These are phyloP conservation scores for Alentia gelatinosa DNA, from an alignment of 2,888 invertebrate genomes.

Conservation along the genomic window DNA sequence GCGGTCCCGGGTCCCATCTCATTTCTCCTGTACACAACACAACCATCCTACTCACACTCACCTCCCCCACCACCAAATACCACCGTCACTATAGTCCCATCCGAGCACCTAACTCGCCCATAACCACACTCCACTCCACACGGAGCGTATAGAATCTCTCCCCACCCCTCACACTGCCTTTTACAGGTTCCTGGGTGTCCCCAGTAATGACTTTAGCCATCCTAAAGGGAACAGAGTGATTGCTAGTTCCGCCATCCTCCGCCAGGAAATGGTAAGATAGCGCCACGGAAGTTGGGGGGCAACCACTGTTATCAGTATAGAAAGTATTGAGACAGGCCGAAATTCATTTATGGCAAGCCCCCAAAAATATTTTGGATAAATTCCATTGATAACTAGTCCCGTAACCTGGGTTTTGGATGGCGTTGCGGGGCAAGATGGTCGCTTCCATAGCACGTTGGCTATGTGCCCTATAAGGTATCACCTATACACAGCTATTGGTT, in stretches of 20 bases:
- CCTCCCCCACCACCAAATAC: not conserved
- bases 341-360: too few relatives aligned
- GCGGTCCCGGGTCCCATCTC: not conserved
- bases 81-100: not conserved
- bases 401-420: too few relatives aligned
- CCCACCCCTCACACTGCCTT: not conserved
- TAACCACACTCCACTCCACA: not conserved
- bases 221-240: too few relatives aligned
- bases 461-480: not conserved
- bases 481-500: not conserved
- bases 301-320: too few relatives aligned
- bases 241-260: too few relatives aligned
- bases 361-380: too few relatives aligned
- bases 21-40: not conserved
- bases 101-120: not conserved
- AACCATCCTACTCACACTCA: not conserved
- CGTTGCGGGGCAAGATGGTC: too few relatives aligned
- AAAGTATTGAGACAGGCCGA: too few relatives aligned
- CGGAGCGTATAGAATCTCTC: not conserved
- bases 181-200: not conserved
- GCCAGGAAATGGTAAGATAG: too few relatives aligned
- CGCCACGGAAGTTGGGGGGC: too few relatives aligned
- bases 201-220: not conserved
- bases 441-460: too few relatives aligned
- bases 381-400: too few relatives aligned